A percentile compares a stretch with the other conserved stretches of the same genome.
Conservation (phyloP, 2,113 vertebrate species). For the Tor tambroides region DNA sequence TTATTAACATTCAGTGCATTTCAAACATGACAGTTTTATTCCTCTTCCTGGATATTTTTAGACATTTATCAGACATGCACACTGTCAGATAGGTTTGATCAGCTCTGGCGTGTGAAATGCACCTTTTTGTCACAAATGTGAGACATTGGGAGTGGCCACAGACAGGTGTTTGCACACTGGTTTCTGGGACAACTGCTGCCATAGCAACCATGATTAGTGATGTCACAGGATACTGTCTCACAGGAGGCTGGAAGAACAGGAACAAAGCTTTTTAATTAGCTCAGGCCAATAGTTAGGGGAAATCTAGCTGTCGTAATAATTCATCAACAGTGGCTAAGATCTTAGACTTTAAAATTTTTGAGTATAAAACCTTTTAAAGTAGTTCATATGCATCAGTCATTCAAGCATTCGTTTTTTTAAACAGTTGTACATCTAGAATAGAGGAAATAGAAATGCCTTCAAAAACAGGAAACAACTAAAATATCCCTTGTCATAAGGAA, state of each 20-base stretch:
- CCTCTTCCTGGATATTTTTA: neutral
- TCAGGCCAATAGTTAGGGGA: conserved; percentile 15
- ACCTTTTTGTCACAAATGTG: neutral
- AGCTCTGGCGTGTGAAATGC: neutral
- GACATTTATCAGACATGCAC: neutral
- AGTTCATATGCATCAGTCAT: neutral
- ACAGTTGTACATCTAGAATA: neutral
- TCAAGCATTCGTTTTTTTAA: neutral
- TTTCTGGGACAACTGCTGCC: conserved; percentile 45
- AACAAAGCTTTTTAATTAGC: conserved; percentile 1
- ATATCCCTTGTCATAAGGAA: too few species aligned
- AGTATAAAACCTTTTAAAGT: neutral
- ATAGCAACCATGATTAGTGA: conserved; percentile 29
- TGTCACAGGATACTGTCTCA: conserved; percentile 29
- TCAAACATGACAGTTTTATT: neutral
- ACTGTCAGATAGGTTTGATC: neutral
- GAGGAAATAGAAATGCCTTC: neutral
- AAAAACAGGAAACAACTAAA: neutral
- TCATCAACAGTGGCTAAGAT: neutral
- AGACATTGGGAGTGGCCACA: conserved; percentile 27
- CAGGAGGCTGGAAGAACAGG: conserved; percentile 12
- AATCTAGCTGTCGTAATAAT: neutral
- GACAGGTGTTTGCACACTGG: conserved; percentile 33
- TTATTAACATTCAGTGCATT: neutral
- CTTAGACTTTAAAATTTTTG: neutral